Conservation (phyloP, 2,797 vertebrate genomes). For the Esox masquinongy region DNA sequence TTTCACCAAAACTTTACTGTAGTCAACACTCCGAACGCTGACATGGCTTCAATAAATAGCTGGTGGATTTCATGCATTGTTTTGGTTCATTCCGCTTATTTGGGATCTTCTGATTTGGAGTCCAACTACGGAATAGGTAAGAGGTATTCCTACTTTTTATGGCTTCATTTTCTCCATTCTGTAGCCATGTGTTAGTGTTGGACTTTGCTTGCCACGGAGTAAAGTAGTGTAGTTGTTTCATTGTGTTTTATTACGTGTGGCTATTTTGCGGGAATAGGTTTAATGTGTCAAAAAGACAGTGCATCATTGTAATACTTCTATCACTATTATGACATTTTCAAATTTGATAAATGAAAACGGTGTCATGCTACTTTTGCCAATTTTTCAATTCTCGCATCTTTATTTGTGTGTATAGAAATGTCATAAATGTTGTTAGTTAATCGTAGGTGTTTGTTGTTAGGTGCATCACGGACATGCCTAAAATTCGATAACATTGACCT, state of each 20-base stretch:
- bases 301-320: neutral
- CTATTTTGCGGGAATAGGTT: neutral
- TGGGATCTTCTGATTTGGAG: constrained; percentile 35
- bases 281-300: neutral
- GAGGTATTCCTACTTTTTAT: constrained; percentile 17
- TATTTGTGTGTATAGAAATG: neutral
- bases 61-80: constrained; percentile 49
- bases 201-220: neutral
- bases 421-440: neutral
- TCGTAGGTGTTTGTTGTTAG: neutral
- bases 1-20: constrained; percentile 28
- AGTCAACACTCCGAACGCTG: constrained; percentile 24
- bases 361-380: neutral
- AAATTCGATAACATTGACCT: no score
- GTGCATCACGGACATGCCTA: neutral
- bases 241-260: neutral
- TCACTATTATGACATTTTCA: neutral
- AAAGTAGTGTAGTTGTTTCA: neutral
- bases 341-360: neutral
- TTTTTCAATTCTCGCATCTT: neutral
- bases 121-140: constrained; percentile 52
- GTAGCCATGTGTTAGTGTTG: neutral
- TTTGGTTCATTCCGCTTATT: constrained; percentile 27
- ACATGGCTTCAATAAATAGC: constrained; percentile 50
- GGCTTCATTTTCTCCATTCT: neutral